Conservation (phyloP, 2,888 invertebrate genomes). For the Argynnis bischoffii region DNA sequence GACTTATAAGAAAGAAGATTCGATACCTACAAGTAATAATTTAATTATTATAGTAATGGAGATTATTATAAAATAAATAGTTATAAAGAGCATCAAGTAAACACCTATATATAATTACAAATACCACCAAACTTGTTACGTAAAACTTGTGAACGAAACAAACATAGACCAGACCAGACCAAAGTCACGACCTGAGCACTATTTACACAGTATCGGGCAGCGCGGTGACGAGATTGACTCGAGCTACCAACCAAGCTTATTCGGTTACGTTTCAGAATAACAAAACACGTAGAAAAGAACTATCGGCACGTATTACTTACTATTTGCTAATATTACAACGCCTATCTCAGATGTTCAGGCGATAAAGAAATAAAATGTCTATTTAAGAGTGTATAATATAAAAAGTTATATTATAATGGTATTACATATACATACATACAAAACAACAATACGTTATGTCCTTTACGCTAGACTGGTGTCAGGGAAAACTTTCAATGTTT, state of each 20-base stretch:
- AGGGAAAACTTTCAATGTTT: too few species aligned
- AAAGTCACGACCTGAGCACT: slow-evolving; percentile 9
- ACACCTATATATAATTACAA: too few species aligned
- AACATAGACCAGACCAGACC: slow-evolving; percentile 5
- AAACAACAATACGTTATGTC: slow-evolving; percentile 11
- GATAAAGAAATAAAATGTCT: slow-evolving; percentile 19
- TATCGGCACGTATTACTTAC: slow-evolving; percentile 35
- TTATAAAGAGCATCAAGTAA: too few species aligned
- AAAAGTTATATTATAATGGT: slow-evolving; percentile 11
- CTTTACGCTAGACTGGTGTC: slow-evolving; percentile 1
- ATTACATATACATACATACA: background rate
- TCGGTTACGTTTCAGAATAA: slow-evolving; percentile 45
- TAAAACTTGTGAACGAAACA: background rate
- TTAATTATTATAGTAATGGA: too few species aligned
- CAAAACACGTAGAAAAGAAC: slow-evolving; percentile 31
- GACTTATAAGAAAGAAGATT: too few species aligned
- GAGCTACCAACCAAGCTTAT: slow-evolving; percentile 60
- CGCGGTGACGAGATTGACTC: slow-evolving; percentile 44
- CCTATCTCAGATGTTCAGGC: slow-evolving; percentile 13
- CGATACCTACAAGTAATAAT: too few species aligned
- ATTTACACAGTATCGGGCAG: slow-evolving; percentile 18
- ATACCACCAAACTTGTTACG: background rate
- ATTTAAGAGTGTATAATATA: slow-evolving; percentile 8
- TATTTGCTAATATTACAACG: slow-evolving; percentile 24
- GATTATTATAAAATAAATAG: too few species aligned